Base-by-base conservation (phyloP, 2,113 vertebrate genomes). In the Catagonus wagneri region DNA sequence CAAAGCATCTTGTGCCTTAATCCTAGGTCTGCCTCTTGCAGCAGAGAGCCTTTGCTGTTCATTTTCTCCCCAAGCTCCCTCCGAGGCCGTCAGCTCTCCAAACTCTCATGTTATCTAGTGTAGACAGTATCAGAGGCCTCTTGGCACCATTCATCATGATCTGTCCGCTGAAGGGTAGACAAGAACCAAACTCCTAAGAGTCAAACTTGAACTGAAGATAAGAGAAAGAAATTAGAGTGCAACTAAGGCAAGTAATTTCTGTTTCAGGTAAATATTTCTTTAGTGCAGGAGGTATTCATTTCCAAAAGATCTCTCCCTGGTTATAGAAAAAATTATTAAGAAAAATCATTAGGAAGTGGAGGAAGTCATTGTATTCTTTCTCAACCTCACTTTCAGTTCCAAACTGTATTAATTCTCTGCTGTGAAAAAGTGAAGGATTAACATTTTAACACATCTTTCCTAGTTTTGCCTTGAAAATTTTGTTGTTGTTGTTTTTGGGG, bases 301-400 rank as follows among this genome's bases (percentile, higher is more conserved):
- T 93, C n/a, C 72, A 91, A 86, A 80, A 87, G 39, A 79, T 79
- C 36, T 94, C 50, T 54, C n/a, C 22, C 15, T 89, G 23, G 7
- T 69, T 95, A n/a, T 58, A 81, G 34, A 90, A 83, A 80, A 34
- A 4, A 32, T 69, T 34, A 52, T 80, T 86, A 17, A 86, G 76
- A 52, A 80, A 92, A 92, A 65, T 66, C 88, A 95, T 52, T 81
- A 66, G 74, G 3, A 56, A 89, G n/a, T 78, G 60, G n/a, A 89
- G 34, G 34, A 89, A 72, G 39, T 58, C 54, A 25, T 44, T 32
- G 16, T 68, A 39, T 29, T 86, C 54, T 87, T 85, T 74, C 22
- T 75, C 90, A 65, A 84, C 52, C 75, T 80, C 25, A 78, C 69
- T 92, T 94, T 66, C 65, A 32, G 25, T 58, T 84, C 66, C 76